Evolutionary conservation across 1,140 invertebrate genomes (phyloP), one percentile per base, ranked within the genome.

Genomic region (Aradophagus sp.): DNA sequence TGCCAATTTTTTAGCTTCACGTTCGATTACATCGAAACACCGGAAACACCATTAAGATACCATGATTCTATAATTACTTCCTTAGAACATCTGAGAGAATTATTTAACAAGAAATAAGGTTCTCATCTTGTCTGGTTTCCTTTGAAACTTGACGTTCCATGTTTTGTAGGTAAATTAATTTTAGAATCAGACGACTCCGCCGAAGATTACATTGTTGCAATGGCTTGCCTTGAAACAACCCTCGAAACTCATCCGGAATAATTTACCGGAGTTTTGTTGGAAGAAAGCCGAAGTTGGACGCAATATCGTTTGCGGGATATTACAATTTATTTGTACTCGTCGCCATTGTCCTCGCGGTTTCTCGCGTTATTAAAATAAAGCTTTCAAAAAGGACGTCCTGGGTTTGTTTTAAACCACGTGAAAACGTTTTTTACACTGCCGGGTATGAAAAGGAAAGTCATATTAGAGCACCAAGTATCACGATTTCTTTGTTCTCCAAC

Each of bases 321-420:
- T 56, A 20, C 42, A 50, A 34, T 65, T 65, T 55, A 56, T 55
- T 55, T 39, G 63, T 14, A 19, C 34, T 31, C 53, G 3, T 31
- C 44, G 62, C 65, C 56, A 75, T 76, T 77, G 76, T 78, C 23
- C 44, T 26, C n/a, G 48, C 16, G 17, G 47, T 17, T 38, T 35
- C 61, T 53, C 19, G 70, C 66, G 66, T 77, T 80, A 77, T 77
- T 73, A 80, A 80, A 80, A 79, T 79, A 72, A 74, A 74, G 73
- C 53, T n/a, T n/a, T n/a, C n/a, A n/a, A n/a, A n/a, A n/a, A n/a
- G n/a, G n/a, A n/a, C n/a, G n/a, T n/a, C n/a, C n/a, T n/a, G n/a
- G n/a, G n/a, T n/a, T n/a, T n/a, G n/a, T n/a, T n/a, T n/a, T n/a
- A n/a, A n/a, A n/a, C n/a, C n/a, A n/a, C n/a, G n/a, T n/a, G n/a